These are phyloP conservation scores for Malurus cyaneus DNA, from an alignment of 2,113 vertebrate genomes.

Conservation along the genomic window DNA sequence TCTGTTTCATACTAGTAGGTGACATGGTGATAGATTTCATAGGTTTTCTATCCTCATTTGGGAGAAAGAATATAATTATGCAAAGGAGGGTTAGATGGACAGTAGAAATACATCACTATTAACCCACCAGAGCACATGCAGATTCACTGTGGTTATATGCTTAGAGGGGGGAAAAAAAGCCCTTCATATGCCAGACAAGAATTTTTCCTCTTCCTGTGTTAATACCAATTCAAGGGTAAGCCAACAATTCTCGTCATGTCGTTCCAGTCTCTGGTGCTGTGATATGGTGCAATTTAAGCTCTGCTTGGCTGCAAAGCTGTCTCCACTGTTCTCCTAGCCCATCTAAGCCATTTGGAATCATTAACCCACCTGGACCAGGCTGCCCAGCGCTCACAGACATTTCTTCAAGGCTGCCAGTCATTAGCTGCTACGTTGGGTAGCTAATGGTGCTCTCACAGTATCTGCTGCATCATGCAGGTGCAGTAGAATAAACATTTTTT, in stretches of 20 bases:
- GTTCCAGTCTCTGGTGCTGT: neutral
- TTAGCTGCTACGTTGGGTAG: constrained; percentile 82
- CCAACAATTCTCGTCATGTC: constrained; percentile 2
- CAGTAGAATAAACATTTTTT: constrained; percentile 67
- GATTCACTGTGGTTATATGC: constrained; percentile 20
- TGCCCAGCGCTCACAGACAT: constrained; percentile 48
- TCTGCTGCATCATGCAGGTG: constrained; percentile 75
- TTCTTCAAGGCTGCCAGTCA: constrained; percentile 73
- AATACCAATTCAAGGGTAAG: constrained; percentile 27
- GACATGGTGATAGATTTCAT: constrained; percentile 57
- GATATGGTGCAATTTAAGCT: neutral
- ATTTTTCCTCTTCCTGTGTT: neutral
- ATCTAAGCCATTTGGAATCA: constrained; percentile 45
- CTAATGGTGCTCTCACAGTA: constrained; percentile 76
- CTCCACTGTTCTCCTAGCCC: neutral
- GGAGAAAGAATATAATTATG: constrained; percentile 65
- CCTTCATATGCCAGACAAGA: neutral
- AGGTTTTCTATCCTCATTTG: constrained; percentile 49
- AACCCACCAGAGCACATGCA: constrained; percentile 30
- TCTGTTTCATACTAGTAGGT: constrained; percentile 25
- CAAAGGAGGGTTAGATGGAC: constrained; percentile 55
- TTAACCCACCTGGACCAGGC: constrained; percentile 42
- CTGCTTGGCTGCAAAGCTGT: neutral
- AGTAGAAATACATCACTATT: constrained; percentile 61
- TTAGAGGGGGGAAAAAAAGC: neutral